phyloP scores from a whole-genome alignment of 2,113 vertebrate species.

The Crotalus helleri region DNA sequence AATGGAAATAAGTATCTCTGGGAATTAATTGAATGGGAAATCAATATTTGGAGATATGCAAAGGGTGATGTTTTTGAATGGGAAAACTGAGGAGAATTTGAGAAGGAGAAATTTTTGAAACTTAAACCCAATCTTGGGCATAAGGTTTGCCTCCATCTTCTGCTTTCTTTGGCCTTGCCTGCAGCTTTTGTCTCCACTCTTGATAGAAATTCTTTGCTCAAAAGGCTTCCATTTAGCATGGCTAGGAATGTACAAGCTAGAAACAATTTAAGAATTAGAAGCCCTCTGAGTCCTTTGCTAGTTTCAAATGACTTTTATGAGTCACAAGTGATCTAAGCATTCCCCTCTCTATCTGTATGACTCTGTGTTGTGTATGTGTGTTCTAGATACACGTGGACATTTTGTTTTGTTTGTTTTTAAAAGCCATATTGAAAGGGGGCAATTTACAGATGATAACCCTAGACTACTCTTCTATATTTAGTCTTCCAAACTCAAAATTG shows the following conservation, averaged over 20 bases:
- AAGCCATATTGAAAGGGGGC: background rate
- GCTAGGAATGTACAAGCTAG: background rate
- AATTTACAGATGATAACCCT: background rate
- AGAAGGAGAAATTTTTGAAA: background rate
- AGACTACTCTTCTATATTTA: background rate
- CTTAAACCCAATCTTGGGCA: background rate
- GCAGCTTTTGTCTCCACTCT: background rate
- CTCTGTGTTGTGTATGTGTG: background rate
- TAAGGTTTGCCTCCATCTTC: background rate
- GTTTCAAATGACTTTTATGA: background rate
- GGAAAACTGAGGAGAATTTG: background rate
- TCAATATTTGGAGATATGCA: background rate
- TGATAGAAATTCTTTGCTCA: background rate
- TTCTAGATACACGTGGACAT: background rate
- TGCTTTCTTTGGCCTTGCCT: background rate
- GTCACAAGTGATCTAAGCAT: background rate
- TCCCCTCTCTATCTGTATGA: background rate
- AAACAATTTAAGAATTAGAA: background rate
- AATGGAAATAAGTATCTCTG: background rate
- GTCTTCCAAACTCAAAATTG: background rate
- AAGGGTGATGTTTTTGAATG: background rate
- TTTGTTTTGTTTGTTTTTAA: background rate
- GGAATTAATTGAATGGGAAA: background rate
- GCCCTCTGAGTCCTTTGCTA: background rate
- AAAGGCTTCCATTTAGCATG: background rate